Percentiles rank a stretch among this genome's conserved stretches.
phyloP scores from a whole-genome alignment of 2,113 vertebrate species.

The Alethe diademata region DNA sequence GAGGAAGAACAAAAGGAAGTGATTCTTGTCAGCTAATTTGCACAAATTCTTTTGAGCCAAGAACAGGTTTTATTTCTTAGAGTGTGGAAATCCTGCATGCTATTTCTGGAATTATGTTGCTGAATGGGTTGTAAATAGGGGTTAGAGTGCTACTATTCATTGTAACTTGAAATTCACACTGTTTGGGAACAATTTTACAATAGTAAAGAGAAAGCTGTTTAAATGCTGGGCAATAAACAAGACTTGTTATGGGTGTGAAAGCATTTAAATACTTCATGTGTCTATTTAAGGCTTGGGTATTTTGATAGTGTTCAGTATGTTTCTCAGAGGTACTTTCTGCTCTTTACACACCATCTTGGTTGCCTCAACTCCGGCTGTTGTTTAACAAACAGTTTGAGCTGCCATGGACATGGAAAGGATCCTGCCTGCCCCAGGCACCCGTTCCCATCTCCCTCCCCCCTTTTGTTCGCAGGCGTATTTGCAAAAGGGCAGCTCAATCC shows the following conservation, averaged over 20 bases:
- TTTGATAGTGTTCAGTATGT: constrained; percentile 52
- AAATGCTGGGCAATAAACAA: constrained; percentile 58
- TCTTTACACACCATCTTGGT: constrained; percentile 62
- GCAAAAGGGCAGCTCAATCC: background rate
- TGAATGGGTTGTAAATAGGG: constrained; percentile 56
- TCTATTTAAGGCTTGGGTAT: constrained; percentile 39
- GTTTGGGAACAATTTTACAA: constrained; percentile 59
- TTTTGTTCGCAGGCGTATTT: constrained; percentile 8
- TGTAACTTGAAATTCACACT: constrained; percentile 49
- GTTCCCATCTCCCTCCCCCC: background rate
- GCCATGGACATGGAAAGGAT: constrained; percentile 28
- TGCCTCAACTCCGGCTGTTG: constrained; percentile 54
- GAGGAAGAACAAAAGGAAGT: constrained; percentile 7
- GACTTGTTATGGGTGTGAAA: constrained; percentile 60
- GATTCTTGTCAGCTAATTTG: constrained; percentile 38
- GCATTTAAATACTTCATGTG: constrained; percentile 62
- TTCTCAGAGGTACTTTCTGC: constrained; percentile 50
- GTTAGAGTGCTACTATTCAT: constrained; percentile 51
- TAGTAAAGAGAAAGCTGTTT: constrained; percentile 57
- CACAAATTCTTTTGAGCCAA: constrained; percentile 29
- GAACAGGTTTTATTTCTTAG: constrained; percentile 17
- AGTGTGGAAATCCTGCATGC: constrained; percentile 26
- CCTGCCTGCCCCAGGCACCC: constrained; percentile 23
- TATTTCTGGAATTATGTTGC: constrained; percentile 29
- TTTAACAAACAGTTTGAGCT: constrained; percentile 54